phyloP scores from a whole-genome alignment of 2,888 invertebrate genomes.

The Agrotis puta region DNA sequence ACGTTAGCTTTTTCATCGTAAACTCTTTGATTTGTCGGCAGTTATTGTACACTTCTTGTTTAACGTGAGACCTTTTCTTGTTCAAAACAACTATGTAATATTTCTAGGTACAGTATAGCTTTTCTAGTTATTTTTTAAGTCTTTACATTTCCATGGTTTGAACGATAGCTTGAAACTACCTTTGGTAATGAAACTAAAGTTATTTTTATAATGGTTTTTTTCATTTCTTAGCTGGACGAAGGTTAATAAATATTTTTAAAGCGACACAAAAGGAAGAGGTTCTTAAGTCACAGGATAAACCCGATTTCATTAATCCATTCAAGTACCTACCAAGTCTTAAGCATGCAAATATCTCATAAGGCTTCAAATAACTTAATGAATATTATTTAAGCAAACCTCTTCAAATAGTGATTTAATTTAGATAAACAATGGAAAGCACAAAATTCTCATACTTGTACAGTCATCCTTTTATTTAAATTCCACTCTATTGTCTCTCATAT shows the following conservation, averaged over 20 bases:
- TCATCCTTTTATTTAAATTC: conserved; percentile 23
- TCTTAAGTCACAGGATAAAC: not conserved
- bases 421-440: conserved; percentile 37
- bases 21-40: conserved; percentile 45
- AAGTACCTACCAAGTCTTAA: not conserved
- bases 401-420: conserved; percentile 26
- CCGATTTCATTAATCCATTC: not conserved
- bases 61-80: conserved; percentile 36
- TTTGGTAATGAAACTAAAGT: no score
- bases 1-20: conserved; percentile 40
- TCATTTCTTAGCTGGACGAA: not conserved
- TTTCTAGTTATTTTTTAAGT: not conserved
- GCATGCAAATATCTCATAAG: not conserved
- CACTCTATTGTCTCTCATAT: conserved; percentile 33
- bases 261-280: not conserved
- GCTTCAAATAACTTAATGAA: conserved; percentile 4
- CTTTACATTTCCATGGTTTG: not conserved
- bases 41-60: conserved; percentile 47
- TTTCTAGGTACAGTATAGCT: not conserved
- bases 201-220: not conserved
- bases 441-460: conserved; percentile 25
- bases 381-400: not conserved
- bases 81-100: conserved; percentile 7
- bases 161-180: not conserved
- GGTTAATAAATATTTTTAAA: not conserved